Base-by-base conservation (phyloP, 1,140 invertebrate genomes). In the Wiebesia pumilae region DNA sequence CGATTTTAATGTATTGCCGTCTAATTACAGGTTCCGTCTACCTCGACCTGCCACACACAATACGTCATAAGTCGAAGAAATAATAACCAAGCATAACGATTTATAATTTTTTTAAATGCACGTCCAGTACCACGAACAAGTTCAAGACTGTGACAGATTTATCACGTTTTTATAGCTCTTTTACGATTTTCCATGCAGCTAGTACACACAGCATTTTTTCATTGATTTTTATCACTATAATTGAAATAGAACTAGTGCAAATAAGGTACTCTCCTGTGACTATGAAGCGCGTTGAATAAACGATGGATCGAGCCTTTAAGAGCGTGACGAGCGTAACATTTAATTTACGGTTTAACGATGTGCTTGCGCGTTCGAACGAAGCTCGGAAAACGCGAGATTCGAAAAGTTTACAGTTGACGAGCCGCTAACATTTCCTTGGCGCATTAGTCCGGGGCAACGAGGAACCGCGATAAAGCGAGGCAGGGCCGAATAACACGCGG, bases 161-260 rank as follows among this genome's bases (percentile, higher is more conserved):
- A 75, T 43, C 7, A 27, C 71, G 38, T n/a, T 75, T 75, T 75
- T 75, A 75, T 19, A 24, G 27, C 38, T 75, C 21, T 43, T 43
- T 75, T 75, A 75, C 24, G 71, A n/a, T 43, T 43, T 43, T 75
- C 71, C 12, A n/a, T n/a, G n/a, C n/a, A n/a, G n/a, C n/a, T n/a
- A 75, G 24, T 43, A 33, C 43, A 43, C n/a, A 75, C 71, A 43
- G 14, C 38, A 75, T 43, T 75, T 75, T n/a, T 14, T 12, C 71
- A 75, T 75, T 75, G 38, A 75, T 43, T 75, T 43, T 75, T 75
- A 43, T 75, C 71, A 4, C 38, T 21, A n/a, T n/a, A 40, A 27
- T 4, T 2, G 21, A 71, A 43, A 75, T 75, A 33, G 21, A 43
- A 75, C 38, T 43, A 43, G 21, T 43, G 14, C 21, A 75, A 75